A percentile compares a stretch with the other conserved stretches of the same genome.
phyloP scores from a whole-genome alignment of 1,140 invertebrate genomes.

The Calliopsis andreniformis region DNA sequence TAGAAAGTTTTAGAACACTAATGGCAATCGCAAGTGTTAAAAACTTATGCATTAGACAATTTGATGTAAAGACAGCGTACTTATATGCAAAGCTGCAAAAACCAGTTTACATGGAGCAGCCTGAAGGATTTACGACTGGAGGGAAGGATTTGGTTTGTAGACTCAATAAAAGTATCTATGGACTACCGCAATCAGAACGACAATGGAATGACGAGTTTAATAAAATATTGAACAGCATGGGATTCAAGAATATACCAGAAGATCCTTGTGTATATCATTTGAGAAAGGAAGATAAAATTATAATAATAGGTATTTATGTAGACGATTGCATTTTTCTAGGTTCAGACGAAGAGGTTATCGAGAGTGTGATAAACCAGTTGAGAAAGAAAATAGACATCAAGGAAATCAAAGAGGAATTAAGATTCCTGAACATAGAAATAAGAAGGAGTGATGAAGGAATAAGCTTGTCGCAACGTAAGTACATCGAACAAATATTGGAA shows the following conservation, averaged over 20 bases:
- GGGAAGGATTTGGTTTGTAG: background rate
- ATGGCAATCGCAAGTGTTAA: background rate
- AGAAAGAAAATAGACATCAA: background rate
- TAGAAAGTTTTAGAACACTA: background rate
- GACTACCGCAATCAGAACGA: background rate
- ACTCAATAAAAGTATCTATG: background rate
- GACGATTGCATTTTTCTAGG: background rate
- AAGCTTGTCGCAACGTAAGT: too few species aligned
- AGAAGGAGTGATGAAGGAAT: too few species aligned
- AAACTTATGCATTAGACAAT: background rate
- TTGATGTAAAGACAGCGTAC: background rate
- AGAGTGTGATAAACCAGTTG: background rate
- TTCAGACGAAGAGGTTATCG: background rate
- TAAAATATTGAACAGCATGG: background rate
- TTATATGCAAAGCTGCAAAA: background rate
- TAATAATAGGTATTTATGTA: background rate
- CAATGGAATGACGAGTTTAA: background rate
- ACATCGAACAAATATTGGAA: too few species aligned
- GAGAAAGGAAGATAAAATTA: background rate
- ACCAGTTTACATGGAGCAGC: background rate
- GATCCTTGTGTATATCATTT: background rate
- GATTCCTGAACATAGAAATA: too few species aligned
- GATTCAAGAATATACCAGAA: background rate
- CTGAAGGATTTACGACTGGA: background rate
- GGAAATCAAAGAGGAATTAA: too few species aligned